Evolutionary conservation across 1,140 invertebrate genomes (phyloP).

Genomic region (Choristoneura fumiferana): DNA sequence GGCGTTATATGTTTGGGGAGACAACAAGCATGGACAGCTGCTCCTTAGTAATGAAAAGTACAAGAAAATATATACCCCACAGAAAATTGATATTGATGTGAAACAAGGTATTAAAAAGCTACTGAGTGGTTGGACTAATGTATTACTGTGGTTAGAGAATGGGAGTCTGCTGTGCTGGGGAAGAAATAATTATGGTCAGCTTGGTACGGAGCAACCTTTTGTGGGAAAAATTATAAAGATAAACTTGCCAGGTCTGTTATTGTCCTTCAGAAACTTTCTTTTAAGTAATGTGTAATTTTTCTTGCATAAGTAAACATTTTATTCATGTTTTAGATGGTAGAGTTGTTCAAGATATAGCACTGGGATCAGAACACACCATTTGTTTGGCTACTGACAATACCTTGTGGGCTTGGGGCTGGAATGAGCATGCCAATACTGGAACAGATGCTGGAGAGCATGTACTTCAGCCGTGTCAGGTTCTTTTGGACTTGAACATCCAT

Average conservation of each 20-base stretch:
- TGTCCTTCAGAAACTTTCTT: not conserved
- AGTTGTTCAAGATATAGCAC: constrained; percentile 79
- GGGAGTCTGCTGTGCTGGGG: constrained; percentile 86
- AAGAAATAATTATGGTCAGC: constrained; percentile 89
- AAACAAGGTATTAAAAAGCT: constrained; percentile 74
- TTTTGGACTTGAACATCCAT: constrained; percentile 36
- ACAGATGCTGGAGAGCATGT: constrained; percentile 83
- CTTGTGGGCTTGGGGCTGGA: constrained; percentile 93
- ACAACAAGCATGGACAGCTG: constrained; percentile 87
- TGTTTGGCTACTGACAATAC: constrained; percentile 79
- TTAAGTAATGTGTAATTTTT: not conserved
- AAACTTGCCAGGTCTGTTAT: constrained; percentile 55
- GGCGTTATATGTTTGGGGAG: constrained; percentile 83
- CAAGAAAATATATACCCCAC: constrained; percentile 64
- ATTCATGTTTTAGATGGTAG: constrained; percentile 53
- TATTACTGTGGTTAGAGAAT: constrained; percentile 79
- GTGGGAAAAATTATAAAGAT: constrained; percentile 47
- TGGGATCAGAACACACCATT: constrained; percentile 90
- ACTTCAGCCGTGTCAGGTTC: constrained; percentile 50
- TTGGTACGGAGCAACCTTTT: constrained; percentile 72
- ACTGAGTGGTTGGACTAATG: constrained; percentile 87
- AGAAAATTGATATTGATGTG: constrained; percentile 78
- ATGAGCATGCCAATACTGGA: constrained; percentile 94
- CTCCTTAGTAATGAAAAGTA: constrained; percentile 72
- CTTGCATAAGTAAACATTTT: not conserved